Evolutionary conservation across 1,140 invertebrate genomes (phyloP).

Genomic region (Calosoma granatense): DNA sequence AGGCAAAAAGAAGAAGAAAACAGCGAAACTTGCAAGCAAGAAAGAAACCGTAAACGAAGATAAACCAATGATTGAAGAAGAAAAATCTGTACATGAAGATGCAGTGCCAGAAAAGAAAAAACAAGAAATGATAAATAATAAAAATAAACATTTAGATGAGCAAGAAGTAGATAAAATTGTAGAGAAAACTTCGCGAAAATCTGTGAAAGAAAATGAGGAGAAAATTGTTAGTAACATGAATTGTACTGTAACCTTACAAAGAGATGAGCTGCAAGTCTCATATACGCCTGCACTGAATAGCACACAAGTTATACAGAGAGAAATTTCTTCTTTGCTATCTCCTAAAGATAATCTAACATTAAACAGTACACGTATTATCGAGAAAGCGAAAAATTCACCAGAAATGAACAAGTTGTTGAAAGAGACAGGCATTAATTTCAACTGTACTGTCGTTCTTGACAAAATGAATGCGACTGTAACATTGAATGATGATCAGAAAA

Average conservation of each 20-base stretch:
- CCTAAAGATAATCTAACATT: neutral
- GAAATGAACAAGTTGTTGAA: neutral
- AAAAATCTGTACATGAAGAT: conserved; percentile 19
- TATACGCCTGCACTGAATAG: neutral
- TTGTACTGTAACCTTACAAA: conserved; percentile 20
- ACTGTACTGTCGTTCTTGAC: neutral
- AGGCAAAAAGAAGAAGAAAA: neutral
- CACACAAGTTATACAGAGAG: neutral
- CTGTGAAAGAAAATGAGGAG: neutral
- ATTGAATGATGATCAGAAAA: neutral
- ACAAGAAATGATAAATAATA: conserved; percentile 13
- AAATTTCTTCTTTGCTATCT: neutral
- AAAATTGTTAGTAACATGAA: conserved; percentile 5
- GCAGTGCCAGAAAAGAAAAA: conserved; percentile 16
- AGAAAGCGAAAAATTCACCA: neutral
- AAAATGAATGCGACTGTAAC: neutral
- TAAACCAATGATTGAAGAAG: neutral
- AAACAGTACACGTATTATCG: neutral
- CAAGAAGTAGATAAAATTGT: no score
- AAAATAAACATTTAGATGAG: neutral
- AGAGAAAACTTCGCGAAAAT: neutral
- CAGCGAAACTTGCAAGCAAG: neutral
- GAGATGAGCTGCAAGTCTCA: conserved; percentile 3
- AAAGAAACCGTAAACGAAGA: neutral
- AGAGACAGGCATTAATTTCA: neutral